Evolutionary conservation across 2,113 vertebrate species (phyloP).

Genomic region (Alces alces): DNA sequence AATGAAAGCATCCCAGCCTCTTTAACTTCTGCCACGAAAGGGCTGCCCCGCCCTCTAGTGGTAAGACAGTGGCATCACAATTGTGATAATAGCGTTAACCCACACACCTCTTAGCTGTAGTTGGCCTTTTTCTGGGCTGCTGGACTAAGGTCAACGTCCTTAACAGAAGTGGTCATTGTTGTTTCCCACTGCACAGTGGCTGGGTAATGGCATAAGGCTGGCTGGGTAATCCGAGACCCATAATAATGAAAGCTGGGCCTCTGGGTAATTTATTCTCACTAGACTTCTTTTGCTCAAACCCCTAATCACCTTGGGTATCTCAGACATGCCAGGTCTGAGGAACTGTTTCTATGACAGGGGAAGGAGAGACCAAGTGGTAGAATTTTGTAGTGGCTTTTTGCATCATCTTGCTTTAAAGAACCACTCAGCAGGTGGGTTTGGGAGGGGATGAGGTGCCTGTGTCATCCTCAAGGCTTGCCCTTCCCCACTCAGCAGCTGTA

Average conservation of each 20-base stretch:
- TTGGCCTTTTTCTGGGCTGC: neutral
- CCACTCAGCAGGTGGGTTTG: neutral
- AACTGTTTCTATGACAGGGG: neutral
- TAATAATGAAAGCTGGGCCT: neutral
- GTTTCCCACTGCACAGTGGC: neutral
- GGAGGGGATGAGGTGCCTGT: neutral
- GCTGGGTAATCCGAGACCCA: neutral
- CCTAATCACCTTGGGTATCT: neutral
- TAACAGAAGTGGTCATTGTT: neutral
- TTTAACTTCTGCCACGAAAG: neutral
- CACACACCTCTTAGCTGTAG: too few species aligned
- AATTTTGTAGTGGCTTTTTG: neutral
- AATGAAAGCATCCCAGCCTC: neutral
- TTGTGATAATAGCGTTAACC: neutral
- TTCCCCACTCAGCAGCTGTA: neutral
- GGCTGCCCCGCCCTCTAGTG: conserved; percentile 22
- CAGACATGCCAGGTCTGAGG: neutral
- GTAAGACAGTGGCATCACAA: neutral
- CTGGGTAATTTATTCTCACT: neutral
- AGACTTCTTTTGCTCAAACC: neutral
- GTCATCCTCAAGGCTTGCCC: neutral
- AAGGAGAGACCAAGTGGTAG: neutral
- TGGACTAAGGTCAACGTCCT: neutral
- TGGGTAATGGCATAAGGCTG: neutral
- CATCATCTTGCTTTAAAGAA: neutral